Conservation (phyloP, 2,797 vertebrate species). For the Dallia pectoralis region DNA sequence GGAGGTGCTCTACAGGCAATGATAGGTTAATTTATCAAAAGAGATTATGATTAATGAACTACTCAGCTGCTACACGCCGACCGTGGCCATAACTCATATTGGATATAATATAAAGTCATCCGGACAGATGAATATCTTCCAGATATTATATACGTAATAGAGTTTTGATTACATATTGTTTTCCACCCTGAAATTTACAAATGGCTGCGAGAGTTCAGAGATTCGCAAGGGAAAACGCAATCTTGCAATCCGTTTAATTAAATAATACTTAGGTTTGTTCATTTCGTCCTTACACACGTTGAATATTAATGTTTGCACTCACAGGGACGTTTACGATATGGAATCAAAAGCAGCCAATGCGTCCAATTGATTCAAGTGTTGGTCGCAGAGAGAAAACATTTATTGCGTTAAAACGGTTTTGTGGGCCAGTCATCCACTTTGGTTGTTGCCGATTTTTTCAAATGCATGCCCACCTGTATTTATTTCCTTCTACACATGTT, state of each 20-base stretch:
- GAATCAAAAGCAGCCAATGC: constrained; percentile 5
- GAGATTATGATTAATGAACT: constrained; percentile 12
- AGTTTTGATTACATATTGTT: constrained; percentile 11
- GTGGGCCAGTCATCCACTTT: constrained; percentile 11
- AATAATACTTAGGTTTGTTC: neutral
- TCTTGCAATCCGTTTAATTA: neutral
- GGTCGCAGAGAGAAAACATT: neutral
- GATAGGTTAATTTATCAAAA: constrained; percentile 18
- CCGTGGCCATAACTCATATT: constrained; percentile 5
- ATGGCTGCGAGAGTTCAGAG: neutral
- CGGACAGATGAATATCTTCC: neutral
- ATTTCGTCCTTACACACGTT: neutral
- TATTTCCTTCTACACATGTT: neutral
- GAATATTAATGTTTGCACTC: constrained; percentile 1
- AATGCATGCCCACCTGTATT: neutral
- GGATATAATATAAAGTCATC: constrained; percentile 2
- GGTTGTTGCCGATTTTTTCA: neutral
- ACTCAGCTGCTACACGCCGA: neutral
- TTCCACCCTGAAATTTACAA: neutral
- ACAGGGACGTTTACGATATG: neutral
- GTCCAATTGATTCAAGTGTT: neutral
- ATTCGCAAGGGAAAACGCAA: neutral
- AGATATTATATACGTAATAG: neutral
- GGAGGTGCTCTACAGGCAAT: neutral
- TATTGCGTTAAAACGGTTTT: constrained; percentile 19